Percentiles rank a stretch among this genome's conserved stretches.
These are phyloP conservation scores for Acromyrmex charruanus DNA, from an alignment of 1,140 invertebrate genomes.

Conservation along the genomic window DNA sequence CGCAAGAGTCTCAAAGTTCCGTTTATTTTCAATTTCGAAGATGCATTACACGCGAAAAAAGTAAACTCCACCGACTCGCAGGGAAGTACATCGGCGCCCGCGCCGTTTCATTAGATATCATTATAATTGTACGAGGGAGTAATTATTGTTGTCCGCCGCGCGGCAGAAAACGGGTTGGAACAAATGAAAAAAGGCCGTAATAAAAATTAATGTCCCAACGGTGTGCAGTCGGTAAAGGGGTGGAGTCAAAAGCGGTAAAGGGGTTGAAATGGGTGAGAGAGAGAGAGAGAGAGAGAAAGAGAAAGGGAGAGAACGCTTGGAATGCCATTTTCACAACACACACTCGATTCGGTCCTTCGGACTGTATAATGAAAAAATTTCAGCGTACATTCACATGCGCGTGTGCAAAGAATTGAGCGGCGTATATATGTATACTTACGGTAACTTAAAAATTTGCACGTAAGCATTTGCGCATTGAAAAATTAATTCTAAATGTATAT, in stretches of 20 bases:
- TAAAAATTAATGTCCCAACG: constrained; percentile 77
- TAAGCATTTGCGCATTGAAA: not conserved
- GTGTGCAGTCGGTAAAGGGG: constrained; percentile 24
- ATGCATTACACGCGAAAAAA: constrained; percentile 34
- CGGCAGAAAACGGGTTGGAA: constrained; percentile 45
- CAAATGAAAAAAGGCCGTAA: constrained; percentile 75
- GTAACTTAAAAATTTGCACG: constrained; percentile 17
- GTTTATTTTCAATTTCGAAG: constrained; percentile 51
- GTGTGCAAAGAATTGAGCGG: constrained; percentile 15
- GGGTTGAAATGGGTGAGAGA: not conserved
- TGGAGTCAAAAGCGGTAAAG: constrained; percentile 15
- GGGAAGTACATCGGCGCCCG: constrained; percentile 65
- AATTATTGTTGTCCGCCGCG: constrained; percentile 78
- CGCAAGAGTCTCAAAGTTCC: not conserved
- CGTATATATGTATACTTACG: not conserved
- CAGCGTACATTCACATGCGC: constrained; percentile 60
- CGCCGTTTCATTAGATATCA: constrained; percentile 80
- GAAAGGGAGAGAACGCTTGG: constrained; percentile 64
- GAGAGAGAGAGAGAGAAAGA: constrained; percentile 60
- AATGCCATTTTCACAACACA: constrained; percentile 74
- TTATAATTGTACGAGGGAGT: constrained; percentile 78
- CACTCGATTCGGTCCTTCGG: constrained; percentile 63
- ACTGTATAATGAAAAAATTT: constrained; percentile 65
- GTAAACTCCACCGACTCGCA: constrained; percentile 13
- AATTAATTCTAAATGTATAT: not conserved